Evolutionary conservation across 2,113 vertebrate genomes (phyloP).

Genomic region (Otis tarda): DNA sequence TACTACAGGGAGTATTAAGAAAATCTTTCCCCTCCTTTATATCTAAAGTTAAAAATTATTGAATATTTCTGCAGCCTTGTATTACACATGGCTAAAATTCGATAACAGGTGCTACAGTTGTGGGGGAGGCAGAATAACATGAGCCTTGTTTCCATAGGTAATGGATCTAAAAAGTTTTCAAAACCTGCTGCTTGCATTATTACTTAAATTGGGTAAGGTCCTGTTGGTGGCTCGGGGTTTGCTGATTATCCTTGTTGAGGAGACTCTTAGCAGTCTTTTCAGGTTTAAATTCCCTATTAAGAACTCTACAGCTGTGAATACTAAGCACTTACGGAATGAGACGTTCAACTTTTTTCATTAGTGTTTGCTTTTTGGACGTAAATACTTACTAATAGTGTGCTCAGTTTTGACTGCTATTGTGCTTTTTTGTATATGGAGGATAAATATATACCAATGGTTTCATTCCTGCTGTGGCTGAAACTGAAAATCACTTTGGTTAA

Average conservation of each 20-base stretch:
- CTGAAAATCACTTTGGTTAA: neutral
- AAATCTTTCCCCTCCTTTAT: neutral
- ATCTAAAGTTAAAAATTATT: neutral
- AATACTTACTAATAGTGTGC: neutral
- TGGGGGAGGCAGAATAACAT: neutral
- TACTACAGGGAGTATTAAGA: neutral
- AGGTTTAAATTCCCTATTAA: neutral
- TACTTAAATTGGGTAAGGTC: neutral
- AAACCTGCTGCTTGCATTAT: neutral
- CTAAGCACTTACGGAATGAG: neutral
- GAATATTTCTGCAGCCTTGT: neutral
- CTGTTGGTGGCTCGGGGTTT: neutral
- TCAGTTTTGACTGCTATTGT: neutral
- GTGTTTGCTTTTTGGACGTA: neutral
- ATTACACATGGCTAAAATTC: neutral
- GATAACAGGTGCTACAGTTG: neutral
- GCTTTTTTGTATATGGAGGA: neutral
- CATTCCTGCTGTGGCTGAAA: neutral
- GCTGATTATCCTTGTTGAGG: neutral
- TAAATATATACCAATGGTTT: neutral
- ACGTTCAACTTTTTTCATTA: neutral
- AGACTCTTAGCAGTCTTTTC: neutral
- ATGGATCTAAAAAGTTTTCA: neutral
- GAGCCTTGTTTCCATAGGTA: neutral
- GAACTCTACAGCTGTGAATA: neutral